A percentile compares a stretch with the other conserved stretches of the same genome.
phyloP scores from a whole-genome alignment of 2,113 vertebrate genomes.

The Pelobates fuscus region DNA sequence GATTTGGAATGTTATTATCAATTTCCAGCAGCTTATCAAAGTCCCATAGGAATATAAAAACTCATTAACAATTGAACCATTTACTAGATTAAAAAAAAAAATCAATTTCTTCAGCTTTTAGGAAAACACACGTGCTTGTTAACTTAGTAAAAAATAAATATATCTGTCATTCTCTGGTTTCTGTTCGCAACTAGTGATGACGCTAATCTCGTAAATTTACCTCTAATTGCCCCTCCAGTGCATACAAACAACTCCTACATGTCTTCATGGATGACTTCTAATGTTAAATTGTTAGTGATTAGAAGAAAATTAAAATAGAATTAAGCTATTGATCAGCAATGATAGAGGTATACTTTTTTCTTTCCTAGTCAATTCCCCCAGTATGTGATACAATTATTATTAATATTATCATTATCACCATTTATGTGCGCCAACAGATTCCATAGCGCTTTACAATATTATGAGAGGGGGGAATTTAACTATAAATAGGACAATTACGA shows the following conservation, averaged over 20 bases:
- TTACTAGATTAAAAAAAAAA: too few relatives aligned
- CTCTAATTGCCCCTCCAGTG: neutral
- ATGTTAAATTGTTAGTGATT: neutral
- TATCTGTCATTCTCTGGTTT: neutral
- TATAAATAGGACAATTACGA: too few relatives aligned
- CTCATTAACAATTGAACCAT: too few relatives aligned
- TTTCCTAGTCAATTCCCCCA: neutral
- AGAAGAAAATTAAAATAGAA: neutral
- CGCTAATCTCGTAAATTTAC: slow-evolving; percentile 26
- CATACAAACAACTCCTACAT: neutral
- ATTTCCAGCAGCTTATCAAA: too few relatives aligned
- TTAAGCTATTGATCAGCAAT: slow-evolving; percentile 2
- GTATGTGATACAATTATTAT: too few relatives aligned
- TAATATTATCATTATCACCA: too few relatives aligned
- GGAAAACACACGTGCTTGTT: slow-evolving; percentile 19
- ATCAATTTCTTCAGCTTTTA: neutral
- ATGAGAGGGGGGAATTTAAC: too few relatives aligned
- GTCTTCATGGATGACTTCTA: slow-evolving; percentile 8
- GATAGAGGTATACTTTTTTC: neutral
- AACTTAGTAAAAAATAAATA: slow-evolving; percentile 9
- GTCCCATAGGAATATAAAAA: too few relatives aligned
- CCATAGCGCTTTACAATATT: too few relatives aligned
- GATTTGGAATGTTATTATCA: too few relatives aligned
- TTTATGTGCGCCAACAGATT: too few relatives aligned
- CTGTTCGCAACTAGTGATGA: neutral